Base-by-base conservation (phyloP, 2,113 vertebrate genomes). In the Forbesichthys agassizii region DNA sequence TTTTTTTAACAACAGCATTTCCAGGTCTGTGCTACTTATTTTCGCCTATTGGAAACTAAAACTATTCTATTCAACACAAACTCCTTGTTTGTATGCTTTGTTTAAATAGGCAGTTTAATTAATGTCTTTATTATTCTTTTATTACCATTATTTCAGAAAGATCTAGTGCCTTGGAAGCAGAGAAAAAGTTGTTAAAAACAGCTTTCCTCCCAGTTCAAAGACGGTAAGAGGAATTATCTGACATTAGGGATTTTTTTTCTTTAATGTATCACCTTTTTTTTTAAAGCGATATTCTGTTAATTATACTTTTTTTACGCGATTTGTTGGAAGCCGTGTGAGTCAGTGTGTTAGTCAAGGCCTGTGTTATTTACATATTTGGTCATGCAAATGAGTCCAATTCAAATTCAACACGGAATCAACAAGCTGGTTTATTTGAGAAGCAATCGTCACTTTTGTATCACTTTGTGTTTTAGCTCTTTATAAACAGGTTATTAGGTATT, bases 121-220 rank as follows among this genome's bases (percentile, higher is more conserved):
- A 65, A 74, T 73, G 69, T 73, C 16, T 42, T 48, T 76, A 64
- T 84, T 78, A 61, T 88, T 82, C 46, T 79, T 88, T 81, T 86
- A 79, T 80, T 74, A 74, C 88, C 88, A 85, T 88, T 78, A 77
- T 94, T 94, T 87, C 91, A 95, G 94, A 97, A 90, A 94, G 94
- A 94, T 94, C 91, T 93, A 97, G 95, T 96, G 96, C 96, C 95
- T 98, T 99, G 95, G 95, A 96, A 93, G 92, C 94, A 94, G 94
- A 96, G 90, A 94, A 94, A 92, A 95, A 93, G 92, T 93, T 93
- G 88, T 90, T 95, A 90, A 94, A 95, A 93, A 94, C 94, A 92
- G 93, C 93, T 92, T 95, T 94, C 89, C 93, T 95, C 81, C 92
- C 95, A 74, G 91, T 95, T 92, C 92, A 95, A 87, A 96, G 93